Conservation (phyloP, 2,113 vertebrate genomes). For the Hippocampus guttulatus region DNA sequence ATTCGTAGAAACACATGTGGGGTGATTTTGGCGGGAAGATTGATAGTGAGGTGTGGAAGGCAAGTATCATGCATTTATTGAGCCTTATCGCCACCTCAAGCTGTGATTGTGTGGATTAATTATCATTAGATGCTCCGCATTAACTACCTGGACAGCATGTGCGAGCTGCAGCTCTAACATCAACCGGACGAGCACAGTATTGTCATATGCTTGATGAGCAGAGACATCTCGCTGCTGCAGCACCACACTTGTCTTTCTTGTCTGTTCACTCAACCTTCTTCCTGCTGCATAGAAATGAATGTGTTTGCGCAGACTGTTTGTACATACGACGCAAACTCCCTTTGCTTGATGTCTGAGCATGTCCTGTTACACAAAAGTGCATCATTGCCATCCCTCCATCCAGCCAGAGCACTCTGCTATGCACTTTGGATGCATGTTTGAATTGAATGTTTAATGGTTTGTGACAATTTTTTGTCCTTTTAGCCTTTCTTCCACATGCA, state of each 20-base stretch:
- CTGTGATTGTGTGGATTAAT: conserved; percentile 34
- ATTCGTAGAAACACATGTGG: conserved; percentile 94
- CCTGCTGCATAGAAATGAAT: conserved; percentile 23
- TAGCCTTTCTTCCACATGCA: conserved; percentile 26
- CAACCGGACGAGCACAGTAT: conserved; percentile 19
- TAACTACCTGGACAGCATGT: conserved; percentile 55
- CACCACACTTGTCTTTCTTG: conserved; percentile 24
- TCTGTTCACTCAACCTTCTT: not conserved
- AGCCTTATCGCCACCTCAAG: conserved; percentile 24
- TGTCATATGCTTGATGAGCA: conserved; percentile 21
- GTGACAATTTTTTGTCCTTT: conserved; percentile 21
- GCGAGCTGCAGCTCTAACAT: conserved; percentile 50
- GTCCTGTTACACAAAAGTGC: conserved; percentile 43
- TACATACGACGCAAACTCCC: conserved; percentile 9
- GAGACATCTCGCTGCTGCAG: conserved; percentile 33
- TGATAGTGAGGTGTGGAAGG: conserved; percentile 99
- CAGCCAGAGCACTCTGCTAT: conserved; percentile 15
- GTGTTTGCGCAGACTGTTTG: conserved; percentile 8
- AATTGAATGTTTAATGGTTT: conserved; percentile 9
- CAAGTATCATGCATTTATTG: conserved; percentile 80
- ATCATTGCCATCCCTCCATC: conserved; percentile 29
- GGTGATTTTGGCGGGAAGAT: conserved; percentile 99
- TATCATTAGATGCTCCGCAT: conserved; percentile 18
- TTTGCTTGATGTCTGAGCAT: conserved; percentile 47
- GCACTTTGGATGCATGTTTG: conserved; percentile 51